Base-by-base conservation (phyloP, 1,140 invertebrate genomes). In the Lineus longissimus region DNA sequence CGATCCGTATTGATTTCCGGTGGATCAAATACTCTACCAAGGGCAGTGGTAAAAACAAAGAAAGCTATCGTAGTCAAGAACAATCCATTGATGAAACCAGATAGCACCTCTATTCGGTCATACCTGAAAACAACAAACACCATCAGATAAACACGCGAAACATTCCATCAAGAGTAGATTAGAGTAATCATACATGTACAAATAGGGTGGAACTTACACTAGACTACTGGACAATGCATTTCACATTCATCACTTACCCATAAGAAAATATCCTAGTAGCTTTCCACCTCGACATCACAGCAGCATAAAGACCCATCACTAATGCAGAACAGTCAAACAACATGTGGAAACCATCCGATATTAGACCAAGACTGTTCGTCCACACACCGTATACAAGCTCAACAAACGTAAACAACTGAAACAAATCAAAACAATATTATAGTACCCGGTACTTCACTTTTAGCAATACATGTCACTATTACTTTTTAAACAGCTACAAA, bases 291-390 rank as follows among this genome's bases (percentile, higher is more conserved):
- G 80, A 73, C 80, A 86, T 84, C 0, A 98, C 87, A 2, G 94
- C 92, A 27, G 95, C 95, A 60, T 89, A 93, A 45, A 98, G 82
- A 19, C 95, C 95, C 59, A 94, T 93, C 51, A 98, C 82, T 36
- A 98, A 82, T 17, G 95, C 95, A 15, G 94, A 97, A 74, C 95
- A 98, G 81, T 98, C 96, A 81, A 98, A 98, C 78, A 98, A 94
- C 96, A 98, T 98, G 81, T 98, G 96, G 83, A 98, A 98, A 73
- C 95, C 93, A 86, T 98, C 96, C 0, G 94, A 97, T 76, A 98
- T 98, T 64, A 98, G 85, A 75, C 95, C 93, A 7, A 86, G 70
- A 67, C 94, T 97, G 82, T 98, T 98, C 61, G 94, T 95, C 92
- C 89, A 94, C 70, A 96, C 86, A 63, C 96, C 96, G 84, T 98